Conservation (phyloP, 2,113 vertebrate species). For the Lophura nycthemera region DNA sequence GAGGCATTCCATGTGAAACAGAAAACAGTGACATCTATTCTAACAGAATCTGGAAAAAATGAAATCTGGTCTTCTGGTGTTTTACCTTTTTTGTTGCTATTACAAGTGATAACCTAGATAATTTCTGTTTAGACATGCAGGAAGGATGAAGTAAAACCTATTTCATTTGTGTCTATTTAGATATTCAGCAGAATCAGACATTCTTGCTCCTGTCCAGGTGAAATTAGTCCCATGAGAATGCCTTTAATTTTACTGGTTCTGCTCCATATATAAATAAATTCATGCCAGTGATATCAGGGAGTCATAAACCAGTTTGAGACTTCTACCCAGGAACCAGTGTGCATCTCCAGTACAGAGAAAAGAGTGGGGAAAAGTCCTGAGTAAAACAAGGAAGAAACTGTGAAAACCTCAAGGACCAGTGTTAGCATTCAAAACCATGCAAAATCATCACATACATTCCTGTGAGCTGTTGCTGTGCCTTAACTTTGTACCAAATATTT, state of each 20-base stretch:
- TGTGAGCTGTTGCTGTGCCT: background rate
- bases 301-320: background rate
- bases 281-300: accelerated
- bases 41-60: background rate
- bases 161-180: background rate
- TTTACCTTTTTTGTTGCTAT: background rate
- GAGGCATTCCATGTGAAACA: background rate
- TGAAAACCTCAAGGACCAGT: background rate
- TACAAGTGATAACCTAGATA: background rate
- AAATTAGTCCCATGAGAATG: background rate
- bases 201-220: background rate
- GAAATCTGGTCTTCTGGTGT: background rate
- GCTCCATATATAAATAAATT: background rate
- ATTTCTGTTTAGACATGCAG: background rate
- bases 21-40: background rate
- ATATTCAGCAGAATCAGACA: background rate
- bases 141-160: background rate
- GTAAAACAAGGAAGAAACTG: background rate
- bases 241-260: background rate
- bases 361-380: background rate
- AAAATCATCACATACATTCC: background rate
- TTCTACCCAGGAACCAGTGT: background rate
- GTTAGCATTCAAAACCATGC: accelerated
- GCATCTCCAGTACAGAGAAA: background rate
- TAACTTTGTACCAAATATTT: background rate